These are phyloP conservation scores for Oopsacas minuta DNA, from an alignment of 37 sponge, comb jelly and placozoan genomes.

Conservation along the genomic window DNA sequence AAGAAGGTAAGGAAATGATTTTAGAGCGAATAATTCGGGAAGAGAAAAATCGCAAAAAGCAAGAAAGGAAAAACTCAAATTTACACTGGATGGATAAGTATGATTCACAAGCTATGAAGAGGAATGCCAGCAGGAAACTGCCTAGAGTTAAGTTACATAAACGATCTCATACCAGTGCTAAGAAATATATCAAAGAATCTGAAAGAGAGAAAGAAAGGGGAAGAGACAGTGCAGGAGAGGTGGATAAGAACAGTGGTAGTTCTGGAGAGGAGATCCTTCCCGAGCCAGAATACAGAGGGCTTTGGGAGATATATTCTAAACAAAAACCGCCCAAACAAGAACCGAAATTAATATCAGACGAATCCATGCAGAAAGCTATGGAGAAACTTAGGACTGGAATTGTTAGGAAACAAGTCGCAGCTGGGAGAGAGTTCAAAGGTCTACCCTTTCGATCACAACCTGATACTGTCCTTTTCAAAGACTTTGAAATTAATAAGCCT, in stretches of 20 bases:
- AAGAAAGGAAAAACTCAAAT: slow-evolving; percentile 18
- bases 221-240: slow-evolving; percentile 7
- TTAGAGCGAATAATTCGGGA: slow-evolving; percentile 37
- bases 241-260: not conserved
- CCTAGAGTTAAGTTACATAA: not conserved
- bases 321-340: not conserved
- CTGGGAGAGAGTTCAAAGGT: slow-evolving; percentile 79
- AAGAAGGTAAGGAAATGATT: slow-evolving; percentile 25
- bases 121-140: not conserved
- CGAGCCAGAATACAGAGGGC: slow-evolving; percentile 39
- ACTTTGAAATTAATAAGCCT: slow-evolving; percentile 57
- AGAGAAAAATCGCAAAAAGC: slow-evolving; percentile 21
- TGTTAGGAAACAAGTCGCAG: slow-evolving; percentile 60
- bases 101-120: slow-evolving; percentile 4
- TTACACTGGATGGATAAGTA: slow-evolving; percentile 26
- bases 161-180: not conserved
- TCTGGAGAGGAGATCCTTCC: slow-evolving; percentile 20
- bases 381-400: slow-evolving; percentile 47
- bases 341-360: slow-evolving; percentile 6
- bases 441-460: not conserved
- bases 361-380: slow-evolving; percentile 37
- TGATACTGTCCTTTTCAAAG: slow-evolving; percentile 19
- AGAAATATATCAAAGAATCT: not conserved
- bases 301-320: slow-evolving; percentile 23
- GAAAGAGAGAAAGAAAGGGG: not conserved